Percentiles rank a stretch among this genome's conserved stretches.
Conservation (phyloP, 2,797 vertebrate species). For the Arremon aurantiirostris region DNA sequence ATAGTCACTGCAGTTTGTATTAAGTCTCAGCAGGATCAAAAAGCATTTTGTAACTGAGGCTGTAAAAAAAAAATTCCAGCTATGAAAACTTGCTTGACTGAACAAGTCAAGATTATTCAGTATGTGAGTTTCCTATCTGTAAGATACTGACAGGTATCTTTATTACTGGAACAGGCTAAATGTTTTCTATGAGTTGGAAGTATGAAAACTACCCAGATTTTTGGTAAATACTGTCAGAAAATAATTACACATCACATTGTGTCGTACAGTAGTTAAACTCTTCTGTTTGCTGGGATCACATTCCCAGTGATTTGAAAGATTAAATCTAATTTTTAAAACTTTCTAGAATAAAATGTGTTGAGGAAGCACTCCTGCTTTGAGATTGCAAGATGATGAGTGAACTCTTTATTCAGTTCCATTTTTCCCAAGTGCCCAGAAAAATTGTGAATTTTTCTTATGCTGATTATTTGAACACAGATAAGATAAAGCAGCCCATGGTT, state of each 20-base stretch:
- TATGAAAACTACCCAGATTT: constrained; percentile 6
- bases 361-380: background rate
- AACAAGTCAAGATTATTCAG: constrained; percentile 5
- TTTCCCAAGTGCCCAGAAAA: background rate
- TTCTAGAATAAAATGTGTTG: background rate
- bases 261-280: background rate
- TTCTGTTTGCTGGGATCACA: background rate
- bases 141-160: constrained; percentile 10
- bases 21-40: background rate
- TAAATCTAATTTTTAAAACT: background rate
- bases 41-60: background rate
- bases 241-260: constrained; percentile 1
- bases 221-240: constrained; percentile 40
- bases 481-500: background rate
- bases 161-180: background rate
- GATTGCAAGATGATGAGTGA: background rate
- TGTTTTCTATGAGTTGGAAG: background rate
- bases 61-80: background rate
- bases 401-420: background rate
- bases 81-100: background rate
- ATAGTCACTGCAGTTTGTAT: background rate
- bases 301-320: background rate
- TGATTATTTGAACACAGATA: background rate
- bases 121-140: background rate
- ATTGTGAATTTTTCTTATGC: background rate